Evolutionary conservation across 1,140 invertebrate species (phyloP), one percentile per base, ranked within the genome.

Genomic region (Drosophila virilis): DNA sequence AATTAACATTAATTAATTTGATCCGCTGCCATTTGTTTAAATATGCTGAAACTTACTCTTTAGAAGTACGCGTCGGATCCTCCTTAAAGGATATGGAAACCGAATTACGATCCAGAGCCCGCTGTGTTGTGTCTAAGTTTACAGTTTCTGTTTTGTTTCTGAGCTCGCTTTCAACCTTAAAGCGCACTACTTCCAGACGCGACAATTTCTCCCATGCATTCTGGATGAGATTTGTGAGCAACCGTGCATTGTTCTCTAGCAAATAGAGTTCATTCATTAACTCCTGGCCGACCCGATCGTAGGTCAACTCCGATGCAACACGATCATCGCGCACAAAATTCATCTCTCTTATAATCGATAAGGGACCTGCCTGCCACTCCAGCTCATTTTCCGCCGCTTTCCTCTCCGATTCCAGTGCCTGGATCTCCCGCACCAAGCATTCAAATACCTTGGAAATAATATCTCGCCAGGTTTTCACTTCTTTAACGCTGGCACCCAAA

Each of bases 181-280:
- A 96, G 68, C 95, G 94, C 0, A 97, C 94, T 67, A 97, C 96
- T 92, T 97, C 96, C 17, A 98, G 92, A 45, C 95, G 94, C 88
- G 96, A 96, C 10, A 97, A 93, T 92, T 97, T 97, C 90, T 98
- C 96, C 96, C 97, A 97, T 0, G 96, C 94, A 35, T 95, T 95
- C 84, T 97, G 95, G 73, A 95, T 95, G 71, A 95, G 94, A 71
- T 95, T 94, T 43, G 95, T 94, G 15, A 97, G 91, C 74, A 95
- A 90, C 69, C 95, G 95, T 81, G 96, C 96, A 65, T 96, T 95
- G 28, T 94, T 94, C 90, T 97, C 96, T 33, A 97, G 94, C 7
- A 96, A 94, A 61, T 94, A 94, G 15, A 96, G 92, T 93, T 97
- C 96, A 91, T 96, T 97, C 92, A 96, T 96, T 43, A 98, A 92